Conservation (phyloP, 2,113 vertebrate species). For the Vidua chalybeata region DNA sequence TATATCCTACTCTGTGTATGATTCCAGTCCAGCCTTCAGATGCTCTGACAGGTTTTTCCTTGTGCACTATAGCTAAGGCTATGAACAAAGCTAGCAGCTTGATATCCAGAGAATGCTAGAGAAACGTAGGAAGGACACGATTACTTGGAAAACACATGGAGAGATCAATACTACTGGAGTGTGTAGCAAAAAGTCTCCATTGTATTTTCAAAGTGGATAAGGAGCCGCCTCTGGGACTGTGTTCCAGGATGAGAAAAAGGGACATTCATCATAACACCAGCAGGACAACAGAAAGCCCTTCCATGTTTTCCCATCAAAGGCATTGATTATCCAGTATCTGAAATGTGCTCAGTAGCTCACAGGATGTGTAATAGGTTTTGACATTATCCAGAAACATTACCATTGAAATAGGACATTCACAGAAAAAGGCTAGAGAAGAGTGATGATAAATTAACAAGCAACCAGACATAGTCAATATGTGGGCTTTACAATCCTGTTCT, state of each 20-base stretch:
- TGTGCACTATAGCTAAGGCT: neutral
- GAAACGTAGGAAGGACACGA: neutral
- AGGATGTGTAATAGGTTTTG: neutral
- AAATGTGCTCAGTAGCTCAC: neutral
- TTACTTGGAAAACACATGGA: neutral
- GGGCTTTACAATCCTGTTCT: neutral
- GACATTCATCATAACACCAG: neutral
- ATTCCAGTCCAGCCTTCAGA: neutral
- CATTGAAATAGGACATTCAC: neutral
- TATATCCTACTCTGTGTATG: neutral
- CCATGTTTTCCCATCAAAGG: neutral
- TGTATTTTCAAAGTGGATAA: neutral
- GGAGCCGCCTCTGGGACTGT: neutral
- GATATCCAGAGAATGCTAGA: neutral
- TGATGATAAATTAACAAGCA: neutral
- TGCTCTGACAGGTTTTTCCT: neutral
- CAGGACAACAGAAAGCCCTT: neutral
- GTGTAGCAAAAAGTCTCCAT: neutral
- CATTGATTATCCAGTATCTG: neutral
- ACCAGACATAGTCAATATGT: neutral
- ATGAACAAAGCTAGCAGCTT: neutral
- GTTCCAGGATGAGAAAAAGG: neutral
- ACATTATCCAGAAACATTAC: neutral
- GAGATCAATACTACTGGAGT: neutral
- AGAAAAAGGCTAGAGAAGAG: neutral